Percentiles rank a stretch among this genome's conserved stretches.
Conservation (phyloP, 2,113 vertebrate species). For the Nerophis lumbriciformis region DNA sequence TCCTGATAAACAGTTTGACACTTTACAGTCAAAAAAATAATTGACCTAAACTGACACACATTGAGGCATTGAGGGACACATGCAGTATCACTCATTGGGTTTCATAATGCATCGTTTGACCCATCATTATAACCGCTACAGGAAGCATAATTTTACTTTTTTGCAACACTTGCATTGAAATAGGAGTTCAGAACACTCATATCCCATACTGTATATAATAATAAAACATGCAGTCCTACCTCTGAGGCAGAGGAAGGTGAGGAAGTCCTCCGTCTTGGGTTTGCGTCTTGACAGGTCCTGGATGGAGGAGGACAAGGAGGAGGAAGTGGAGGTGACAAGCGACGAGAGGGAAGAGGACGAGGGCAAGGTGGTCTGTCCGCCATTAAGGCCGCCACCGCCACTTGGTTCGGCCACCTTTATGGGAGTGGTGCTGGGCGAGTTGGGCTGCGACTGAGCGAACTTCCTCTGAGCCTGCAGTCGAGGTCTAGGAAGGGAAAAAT, state of each 20-base stretch:
- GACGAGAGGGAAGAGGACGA: slow-evolving; percentile 59
- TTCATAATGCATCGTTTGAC: too few relatives aligned
- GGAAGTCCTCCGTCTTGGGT: slow-evolving; percentile 99
- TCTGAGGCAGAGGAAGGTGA: slow-evolving; percentile 99
- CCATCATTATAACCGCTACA: too few relatives aligned
- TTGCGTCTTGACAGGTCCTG: slow-evolving; percentile 97
- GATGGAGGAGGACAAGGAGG: slow-evolving; percentile 82
- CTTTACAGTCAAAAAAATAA: too few relatives aligned
- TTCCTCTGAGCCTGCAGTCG: slow-evolving; percentile 99
- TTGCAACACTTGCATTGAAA: too few relatives aligned
- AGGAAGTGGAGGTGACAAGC: slow-evolving; percentile 60
- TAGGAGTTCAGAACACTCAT: too few relatives aligned
- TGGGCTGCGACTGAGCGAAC: slow-evolving; percentile 98
- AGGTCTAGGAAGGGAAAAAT: slow-evolving; percentile 72
- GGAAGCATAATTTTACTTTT: too few relatives aligned
- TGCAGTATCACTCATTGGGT: too few relatives aligned
- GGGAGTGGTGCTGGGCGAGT: slow-evolving; percentile 97
- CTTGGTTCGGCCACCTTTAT: slow-evolving; percentile 88
- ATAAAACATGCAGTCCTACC: slow-evolving; percentile 66
- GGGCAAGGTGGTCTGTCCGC: slow-evolving; percentile 72
- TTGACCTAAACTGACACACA: too few relatives aligned
- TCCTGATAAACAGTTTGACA: too few relatives aligned
- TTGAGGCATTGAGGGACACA: too few relatives aligned
- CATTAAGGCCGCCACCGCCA: slow-evolving; percentile 42
- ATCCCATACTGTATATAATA: too few relatives aligned